Conservation (phyloP, 1,140 invertebrate species). For the Hyles vespertilio region DNA sequence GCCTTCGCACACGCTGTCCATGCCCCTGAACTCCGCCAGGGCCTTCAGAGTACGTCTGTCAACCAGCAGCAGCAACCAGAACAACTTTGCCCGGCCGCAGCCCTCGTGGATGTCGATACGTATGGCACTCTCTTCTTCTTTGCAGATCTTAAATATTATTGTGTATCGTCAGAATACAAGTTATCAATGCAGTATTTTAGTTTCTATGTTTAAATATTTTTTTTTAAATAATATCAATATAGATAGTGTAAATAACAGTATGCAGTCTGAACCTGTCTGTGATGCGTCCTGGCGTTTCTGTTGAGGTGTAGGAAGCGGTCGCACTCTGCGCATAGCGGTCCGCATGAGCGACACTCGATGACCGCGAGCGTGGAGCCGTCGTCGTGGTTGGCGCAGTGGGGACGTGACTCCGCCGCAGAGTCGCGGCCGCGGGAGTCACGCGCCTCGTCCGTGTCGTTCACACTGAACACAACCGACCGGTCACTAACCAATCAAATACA, state of each 20-base stretch:
- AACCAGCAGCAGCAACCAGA: constrained; percentile 94
- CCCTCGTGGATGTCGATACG: constrained; percentile 97
- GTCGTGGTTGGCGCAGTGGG: constrained; percentile 96
- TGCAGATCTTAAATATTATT: constrained; percentile 81
- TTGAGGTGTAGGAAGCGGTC: constrained; percentile 96
- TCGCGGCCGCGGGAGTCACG: constrained; percentile 34
- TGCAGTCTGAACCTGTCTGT: constrained; percentile 82
- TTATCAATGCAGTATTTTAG: too few relatives aligned
- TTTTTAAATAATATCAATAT: too few relatives aligned
- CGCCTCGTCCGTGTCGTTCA: constrained; percentile 36
- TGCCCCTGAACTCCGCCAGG: constrained; percentile 93
- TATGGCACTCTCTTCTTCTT: constrained; percentile 96
- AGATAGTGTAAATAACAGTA: too few relatives aligned
- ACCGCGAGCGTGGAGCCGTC: constrained; percentile 96
- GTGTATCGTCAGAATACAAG: too few relatives aligned
- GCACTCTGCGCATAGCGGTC: constrained; percentile 96
- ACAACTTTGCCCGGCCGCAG: constrained; percentile 95
- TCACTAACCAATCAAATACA: neutral
- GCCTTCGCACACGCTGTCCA: constrained; percentile 49
- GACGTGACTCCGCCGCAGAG: constrained; percentile 35
- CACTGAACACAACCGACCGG: constrained; percentile 16
- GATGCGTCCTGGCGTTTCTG: constrained; percentile 89
- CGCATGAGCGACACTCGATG: constrained; percentile 93
- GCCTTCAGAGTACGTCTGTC: constrained; percentile 95
- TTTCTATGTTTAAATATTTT: too few relatives aligned